These are phyloP conservation scores for Cottoperca gobio DNA, from an alignment of 2,797 vertebrate genomes.

Conservation along the genomic window DNA sequence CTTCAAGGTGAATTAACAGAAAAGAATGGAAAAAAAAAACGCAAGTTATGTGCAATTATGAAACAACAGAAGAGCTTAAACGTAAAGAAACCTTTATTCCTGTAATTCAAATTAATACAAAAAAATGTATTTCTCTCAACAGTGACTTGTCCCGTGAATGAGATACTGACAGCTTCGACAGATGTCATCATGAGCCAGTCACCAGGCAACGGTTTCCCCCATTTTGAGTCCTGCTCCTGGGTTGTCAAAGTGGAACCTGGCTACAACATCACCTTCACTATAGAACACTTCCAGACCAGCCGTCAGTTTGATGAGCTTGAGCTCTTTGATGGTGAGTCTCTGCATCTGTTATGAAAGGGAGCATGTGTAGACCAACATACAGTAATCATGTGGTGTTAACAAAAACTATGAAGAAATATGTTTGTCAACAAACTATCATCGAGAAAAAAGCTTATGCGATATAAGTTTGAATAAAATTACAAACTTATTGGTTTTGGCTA, in stretches of 20 bases:
- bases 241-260: conserved; percentile 93
- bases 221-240: conserved; percentile 98
- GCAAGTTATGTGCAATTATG: conserved; percentile 21
- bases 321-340: conserved; percentile 93
- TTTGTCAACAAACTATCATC: too few relatives aligned
- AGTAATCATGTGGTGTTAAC: not conserved
- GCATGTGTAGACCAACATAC: not conserved
- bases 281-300: conserved; percentile 97
- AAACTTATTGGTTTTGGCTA: too few relatives aligned
- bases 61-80: conserved; percentile 9
- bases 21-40: conserved; percentile 27
- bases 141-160: conserved; percentile 96
- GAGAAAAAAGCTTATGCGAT: too few relatives aligned
- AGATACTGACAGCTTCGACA: conserved; percentile 92
- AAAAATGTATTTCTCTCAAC: conserved; percentile 52
- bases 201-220: conserved; percentile 91
- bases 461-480: too few relatives aligned
- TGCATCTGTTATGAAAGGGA: not conserved
- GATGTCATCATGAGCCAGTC: conserved; percentile 97
- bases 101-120: conserved; percentile 6
- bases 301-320: conserved; percentile 97
- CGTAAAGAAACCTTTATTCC: conserved; percentile 7
- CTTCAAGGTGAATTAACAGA: conserved; percentile 49
- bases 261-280: conserved; percentile 94
- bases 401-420: too few relatives aligned